Conservation (phyloP, 2,797 vertebrate species). For the Lacerta viridis region DNA sequence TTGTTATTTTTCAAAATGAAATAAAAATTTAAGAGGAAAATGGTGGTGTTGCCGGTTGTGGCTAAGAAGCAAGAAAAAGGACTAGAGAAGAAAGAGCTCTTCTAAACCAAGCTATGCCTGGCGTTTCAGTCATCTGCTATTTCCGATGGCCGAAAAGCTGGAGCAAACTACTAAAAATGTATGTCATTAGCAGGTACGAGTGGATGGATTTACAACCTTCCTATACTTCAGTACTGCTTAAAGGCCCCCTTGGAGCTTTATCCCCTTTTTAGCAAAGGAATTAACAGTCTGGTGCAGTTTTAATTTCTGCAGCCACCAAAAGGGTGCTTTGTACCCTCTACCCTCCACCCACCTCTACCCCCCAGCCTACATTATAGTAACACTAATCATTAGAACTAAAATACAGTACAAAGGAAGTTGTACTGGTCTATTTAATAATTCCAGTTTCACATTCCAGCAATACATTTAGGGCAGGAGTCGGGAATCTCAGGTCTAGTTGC, state of each 20-base stretch:
- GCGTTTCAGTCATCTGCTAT: background rate
- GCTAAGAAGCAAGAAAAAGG: background rate
- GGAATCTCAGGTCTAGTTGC: too few relatives aligned
- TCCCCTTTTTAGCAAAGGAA: background rate
- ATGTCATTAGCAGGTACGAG: background rate
- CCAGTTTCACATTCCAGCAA: too few relatives aligned
- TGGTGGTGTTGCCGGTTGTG: background rate
- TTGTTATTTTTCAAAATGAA: background rate
- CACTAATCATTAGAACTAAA: too few relatives aligned
- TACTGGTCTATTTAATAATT: too few relatives aligned
- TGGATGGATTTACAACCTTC: background rate
- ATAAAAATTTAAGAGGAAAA: background rate
- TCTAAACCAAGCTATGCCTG: background rate
- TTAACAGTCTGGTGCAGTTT: background rate
- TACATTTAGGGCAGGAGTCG: too few relatives aligned
- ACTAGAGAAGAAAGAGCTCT: background rate
- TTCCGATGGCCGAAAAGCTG: background rate
- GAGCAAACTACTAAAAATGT: background rate
- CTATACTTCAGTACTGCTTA: background rate
- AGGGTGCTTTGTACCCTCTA: background rate
- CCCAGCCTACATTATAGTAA: too few relatives aligned
- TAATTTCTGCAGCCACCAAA: background rate
- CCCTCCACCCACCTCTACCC: background rate
- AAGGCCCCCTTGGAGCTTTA: background rate
- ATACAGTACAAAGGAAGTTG: too few relatives aligned